Base-by-base conservation (phyloP, 1,140 invertebrate genomes). In the Magallana ariakensis region DNA sequence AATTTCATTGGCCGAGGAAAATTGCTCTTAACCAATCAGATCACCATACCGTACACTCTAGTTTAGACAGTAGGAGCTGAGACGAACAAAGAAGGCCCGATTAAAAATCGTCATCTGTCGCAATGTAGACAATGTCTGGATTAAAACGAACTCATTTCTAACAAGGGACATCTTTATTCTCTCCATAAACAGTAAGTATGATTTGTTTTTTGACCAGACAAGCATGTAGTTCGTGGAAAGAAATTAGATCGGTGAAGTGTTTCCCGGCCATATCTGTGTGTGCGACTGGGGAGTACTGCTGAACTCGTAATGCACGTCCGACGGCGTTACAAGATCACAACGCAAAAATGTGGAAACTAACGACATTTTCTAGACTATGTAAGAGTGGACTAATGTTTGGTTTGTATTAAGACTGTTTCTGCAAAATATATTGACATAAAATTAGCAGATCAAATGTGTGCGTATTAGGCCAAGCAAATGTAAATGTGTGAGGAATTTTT, bases 21-120 rank as follows among this genome's bases (percentile, higher is more conserved):
- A 84, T 87, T 85, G 75, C 83, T 80, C 85, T 89, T 80, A 85
- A 83, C 88, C 88, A 89, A 80, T 89, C 88, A 89, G 85, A 81
- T 81, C 85, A 85, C 86, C 81, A 83, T 87, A 89, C 88, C 85
- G 84, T 89, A 85, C 88, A 89, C 88, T 89, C 80, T 53, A 84
- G 82, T 62, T 87, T 89, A 89, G 88, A 87, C 86, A 83, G 88
- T 86, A 89, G 88, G 85, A 85, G 85, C 84, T 70, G 58, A 81
- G 84, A 85, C 66, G 88, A 89, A 89, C 88, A 89, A 89, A 89
- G 88, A 86, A 85, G 84, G 56, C 81, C 84, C n/a, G 83, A 55
- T 84, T 82, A 87, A 89, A 85, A 87, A 82, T 87, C 82, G 62
- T 75, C 70, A 33, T 19, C 80, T 82, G 85, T 88, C 83, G 82